Percentiles rank a stretch among this genome's conserved stretches.
Evolutionary conservation across 2,113 vertebrate genomes (phyloP).

Genomic region (Pardalotus punctatus): DNA sequence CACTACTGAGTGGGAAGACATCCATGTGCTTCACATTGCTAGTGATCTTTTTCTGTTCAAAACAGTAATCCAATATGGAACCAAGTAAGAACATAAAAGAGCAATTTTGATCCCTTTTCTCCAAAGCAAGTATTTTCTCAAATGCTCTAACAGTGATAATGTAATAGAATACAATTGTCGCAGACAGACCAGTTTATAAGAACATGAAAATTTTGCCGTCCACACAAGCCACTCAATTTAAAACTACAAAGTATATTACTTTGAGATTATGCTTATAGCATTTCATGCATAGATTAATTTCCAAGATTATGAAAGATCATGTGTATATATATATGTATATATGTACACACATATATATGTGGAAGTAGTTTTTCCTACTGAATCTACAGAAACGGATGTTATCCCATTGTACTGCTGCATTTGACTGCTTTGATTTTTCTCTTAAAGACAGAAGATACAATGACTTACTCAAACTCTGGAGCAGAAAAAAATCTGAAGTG

Average conservation of each 20-base stretch:
- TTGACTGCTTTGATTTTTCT: neutral
- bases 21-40: neutral
- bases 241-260: neutral
- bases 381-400: neutral
- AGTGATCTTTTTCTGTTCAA: neutral
- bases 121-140: neutral
- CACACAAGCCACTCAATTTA: neutral
- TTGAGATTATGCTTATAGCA: neutral
- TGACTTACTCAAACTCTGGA: neutral
- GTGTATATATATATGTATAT: no score
- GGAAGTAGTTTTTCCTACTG: neutral
- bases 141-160: neutral
- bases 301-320: neutral
- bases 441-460: neutral
- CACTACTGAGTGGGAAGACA: neutral
- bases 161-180: neutral
- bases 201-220: neutral
- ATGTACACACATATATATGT: neutral
- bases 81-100: neutral
- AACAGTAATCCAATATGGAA: neutral
- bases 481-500: neutral
- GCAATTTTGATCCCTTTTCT: neutral
- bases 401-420: neutral
- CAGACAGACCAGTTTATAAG: neutral
- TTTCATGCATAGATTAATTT: neutral